Conservation (phyloP, 2,797 vertebrate genomes). For the Champsocephalus esox region DNA sequence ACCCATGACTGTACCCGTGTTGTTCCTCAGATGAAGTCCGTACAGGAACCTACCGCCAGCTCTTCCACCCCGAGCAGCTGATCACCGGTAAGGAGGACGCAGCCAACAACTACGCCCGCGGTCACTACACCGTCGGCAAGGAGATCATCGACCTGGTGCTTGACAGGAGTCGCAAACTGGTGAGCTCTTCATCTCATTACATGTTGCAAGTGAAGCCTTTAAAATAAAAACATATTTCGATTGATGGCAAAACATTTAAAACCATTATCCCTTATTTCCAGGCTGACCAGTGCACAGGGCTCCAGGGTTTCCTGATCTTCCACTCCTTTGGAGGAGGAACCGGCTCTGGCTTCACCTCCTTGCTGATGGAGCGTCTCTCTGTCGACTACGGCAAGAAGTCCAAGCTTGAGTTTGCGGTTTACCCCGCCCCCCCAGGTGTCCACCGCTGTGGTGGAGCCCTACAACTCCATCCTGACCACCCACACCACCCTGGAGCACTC, state of each 20-base stretch:
- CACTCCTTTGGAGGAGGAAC: conserved; percentile 88
- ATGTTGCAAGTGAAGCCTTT: no score
- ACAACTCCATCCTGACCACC: conserved; percentile 89
- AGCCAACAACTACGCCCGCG: no score
- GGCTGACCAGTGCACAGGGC: conserved; percentile 88
- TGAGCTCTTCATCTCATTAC: no score
- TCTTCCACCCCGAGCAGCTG: no score
- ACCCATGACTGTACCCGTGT: no score
- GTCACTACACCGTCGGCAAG: no score
- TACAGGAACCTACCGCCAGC: no score
- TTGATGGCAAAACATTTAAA: no score
- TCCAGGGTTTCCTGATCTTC: conserved; percentile 87
- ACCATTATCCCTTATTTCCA: conserved; percentile 28
- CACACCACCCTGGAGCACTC: conserved; percentile 85
- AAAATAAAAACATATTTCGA: no score
- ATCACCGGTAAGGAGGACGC: no score
- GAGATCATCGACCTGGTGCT: no score
- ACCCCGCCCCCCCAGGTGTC: conserved; percentile 82
- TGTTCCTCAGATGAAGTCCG: conserved; percentile 35
- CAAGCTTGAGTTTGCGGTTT: conserved; percentile 84
- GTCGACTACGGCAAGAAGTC: conserved; percentile 89
- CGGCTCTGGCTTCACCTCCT: conserved; percentile 88
- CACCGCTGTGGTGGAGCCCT: conserved; percentile 86
- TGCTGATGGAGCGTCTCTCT: conserved; percentile 89
- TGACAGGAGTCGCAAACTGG: no score